phyloP scores from a whole-genome alignment of 2,797 vertebrate genomes.

The Echiichthys vipera region DNA sequence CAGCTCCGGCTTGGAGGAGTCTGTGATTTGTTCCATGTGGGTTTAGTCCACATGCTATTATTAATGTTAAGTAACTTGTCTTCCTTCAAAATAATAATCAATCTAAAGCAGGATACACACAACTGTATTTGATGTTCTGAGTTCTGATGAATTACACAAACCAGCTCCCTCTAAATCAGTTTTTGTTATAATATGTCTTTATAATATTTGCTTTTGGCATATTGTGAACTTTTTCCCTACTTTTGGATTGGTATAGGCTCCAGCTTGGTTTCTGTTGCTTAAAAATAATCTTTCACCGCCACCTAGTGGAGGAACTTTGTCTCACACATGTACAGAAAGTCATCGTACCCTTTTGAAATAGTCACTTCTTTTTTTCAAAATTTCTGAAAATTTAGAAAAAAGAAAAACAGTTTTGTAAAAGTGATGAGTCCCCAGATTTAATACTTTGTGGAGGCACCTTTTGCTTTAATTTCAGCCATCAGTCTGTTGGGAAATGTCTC shows the following conservation, averaged over 20 bases:
- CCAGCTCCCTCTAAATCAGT: background rate
- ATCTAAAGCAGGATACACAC: background rate
- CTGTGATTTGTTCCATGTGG: constrained; percentile 10
- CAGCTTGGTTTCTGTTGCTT: background rate
- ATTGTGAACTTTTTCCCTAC: constrained; percentile 12
- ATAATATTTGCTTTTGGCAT: constrained; percentile 2
- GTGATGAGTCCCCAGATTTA: no score
- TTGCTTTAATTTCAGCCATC: no score
- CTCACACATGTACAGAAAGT: no score
- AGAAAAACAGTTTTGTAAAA: no score
- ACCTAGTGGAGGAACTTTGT: constrained; percentile 59
- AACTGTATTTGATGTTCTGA: background rate
- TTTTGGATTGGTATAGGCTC: background rate
- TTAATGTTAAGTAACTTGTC: background rate
- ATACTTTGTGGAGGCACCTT: no score
- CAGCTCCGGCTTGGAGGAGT: background rate
- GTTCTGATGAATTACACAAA: background rate
- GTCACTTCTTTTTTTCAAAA: no score
- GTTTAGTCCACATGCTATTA: constrained; percentile 10
- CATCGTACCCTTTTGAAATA: no score
- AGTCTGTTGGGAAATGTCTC: no score
- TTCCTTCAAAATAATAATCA: background rate
- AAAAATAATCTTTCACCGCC: constrained; percentile 53
- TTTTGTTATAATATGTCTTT: background rate
- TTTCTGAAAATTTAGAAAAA: no score